Conservation (phyloP, 1,140 invertebrate genomes). For the Drosophila pandora region DNA sequence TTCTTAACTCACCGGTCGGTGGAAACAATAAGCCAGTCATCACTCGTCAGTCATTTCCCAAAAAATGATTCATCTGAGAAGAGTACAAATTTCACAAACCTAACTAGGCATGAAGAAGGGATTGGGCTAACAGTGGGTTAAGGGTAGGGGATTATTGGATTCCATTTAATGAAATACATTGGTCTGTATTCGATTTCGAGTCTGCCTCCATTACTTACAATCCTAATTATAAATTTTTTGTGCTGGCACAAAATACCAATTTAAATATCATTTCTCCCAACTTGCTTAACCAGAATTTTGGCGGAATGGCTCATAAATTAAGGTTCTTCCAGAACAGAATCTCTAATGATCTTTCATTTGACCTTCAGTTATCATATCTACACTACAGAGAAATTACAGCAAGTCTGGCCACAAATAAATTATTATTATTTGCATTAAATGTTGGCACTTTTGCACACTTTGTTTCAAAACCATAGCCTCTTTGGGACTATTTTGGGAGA, state of each 20-base stretch:
- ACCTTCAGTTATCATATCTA: slow-evolving; percentile 15
- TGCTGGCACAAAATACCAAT: slow-evolving; percentile 44
- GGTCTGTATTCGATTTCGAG: too few species aligned
- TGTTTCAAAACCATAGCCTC: not conserved
- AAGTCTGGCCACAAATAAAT: slow-evolving; percentile 17
- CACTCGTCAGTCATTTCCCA: slow-evolving; percentile 44
- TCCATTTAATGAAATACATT: slow-evolving; percentile 15
- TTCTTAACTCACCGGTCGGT: slow-evolving; percentile 10
- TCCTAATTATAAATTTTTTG: slow-evolving; percentile 14
- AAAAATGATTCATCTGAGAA: slow-evolving; percentile 59
- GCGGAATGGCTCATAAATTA: not conserved
- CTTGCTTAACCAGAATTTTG: not conserved
- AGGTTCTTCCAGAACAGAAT: not conserved
- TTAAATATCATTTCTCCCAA: not conserved
- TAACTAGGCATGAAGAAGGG: slow-evolving; percentile 58
- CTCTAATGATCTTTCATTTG: not conserved
- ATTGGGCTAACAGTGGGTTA: slow-evolving; percentile 44
- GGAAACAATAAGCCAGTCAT: slow-evolving; percentile 26
- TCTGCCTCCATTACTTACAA: slow-evolving; percentile 4
- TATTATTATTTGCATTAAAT: slow-evolving; percentile 26
- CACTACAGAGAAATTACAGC: slow-evolving; percentile 21
- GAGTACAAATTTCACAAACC: slow-evolving; percentile 68
- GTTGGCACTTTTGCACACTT: slow-evolving; percentile 46
- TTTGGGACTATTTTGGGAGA: slow-evolving; percentile 5
- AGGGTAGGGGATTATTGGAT: slow-evolving; percentile 21